phyloP scores from a whole-genome alignment of 1,140 invertebrate species.

The Formica exsecta region DNA sequence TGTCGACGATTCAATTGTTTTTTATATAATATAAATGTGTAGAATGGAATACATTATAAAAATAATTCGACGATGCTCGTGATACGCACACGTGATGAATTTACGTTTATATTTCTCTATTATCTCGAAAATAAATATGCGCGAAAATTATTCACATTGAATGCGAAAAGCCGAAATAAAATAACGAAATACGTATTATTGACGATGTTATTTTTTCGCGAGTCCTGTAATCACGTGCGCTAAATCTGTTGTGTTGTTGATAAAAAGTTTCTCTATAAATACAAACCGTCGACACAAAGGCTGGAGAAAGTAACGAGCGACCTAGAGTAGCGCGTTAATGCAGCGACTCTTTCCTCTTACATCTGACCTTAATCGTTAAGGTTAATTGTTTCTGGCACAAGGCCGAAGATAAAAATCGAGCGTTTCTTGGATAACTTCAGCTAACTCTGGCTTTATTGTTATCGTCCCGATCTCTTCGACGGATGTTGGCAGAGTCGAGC shows the following conservation, averaged over 20 bases:
- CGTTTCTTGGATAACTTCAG: conserved; percentile 40
- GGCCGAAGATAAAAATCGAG: conserved; percentile 57
- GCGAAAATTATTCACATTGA: not conserved
- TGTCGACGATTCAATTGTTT: conserved; percentile 40
- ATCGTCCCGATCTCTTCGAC: conserved; percentile 51
- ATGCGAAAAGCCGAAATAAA: conserved; percentile 23
- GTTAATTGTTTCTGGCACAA: conserved; percentile 74
- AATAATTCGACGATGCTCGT: conserved; percentile 42
- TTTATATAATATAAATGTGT: not conserved
- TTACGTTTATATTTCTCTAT: conserved; percentile 49
- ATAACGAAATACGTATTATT: conserved; percentile 9
- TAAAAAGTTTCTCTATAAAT: not conserved
- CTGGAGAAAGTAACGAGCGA: conserved; percentile 19
- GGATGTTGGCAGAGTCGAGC: conserved; percentile 34
- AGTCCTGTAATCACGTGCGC: not conserved
- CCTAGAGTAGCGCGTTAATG: not conserved
- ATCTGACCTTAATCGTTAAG: conserved; percentile 72
- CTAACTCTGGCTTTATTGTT: conserved; percentile 59
- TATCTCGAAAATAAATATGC: conserved; percentile 31
- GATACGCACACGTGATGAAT: not conserved
- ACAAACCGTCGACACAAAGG: not conserved
- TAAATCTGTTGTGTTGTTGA: not conserved
- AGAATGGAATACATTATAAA: conserved; percentile 31
- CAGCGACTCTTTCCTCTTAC: conserved; percentile 9
- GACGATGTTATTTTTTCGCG: not conserved